phyloP scores from a whole-genome alignment of 2,113 vertebrate species.

The Rhinoderma darwinii region DNA sequence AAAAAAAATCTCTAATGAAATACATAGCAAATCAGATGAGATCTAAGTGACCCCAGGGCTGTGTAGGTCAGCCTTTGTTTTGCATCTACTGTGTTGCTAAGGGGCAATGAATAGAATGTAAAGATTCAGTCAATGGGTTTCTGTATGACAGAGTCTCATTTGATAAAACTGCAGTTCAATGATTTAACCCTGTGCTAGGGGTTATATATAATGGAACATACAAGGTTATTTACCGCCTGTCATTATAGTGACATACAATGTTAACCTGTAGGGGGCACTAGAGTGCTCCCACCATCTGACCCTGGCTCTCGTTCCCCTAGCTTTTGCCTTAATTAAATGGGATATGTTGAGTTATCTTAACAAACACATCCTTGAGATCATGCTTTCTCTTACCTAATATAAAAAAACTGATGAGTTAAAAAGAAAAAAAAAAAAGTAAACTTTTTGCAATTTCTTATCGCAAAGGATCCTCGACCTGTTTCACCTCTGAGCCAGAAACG shows the following conservation, averaged over 20 bases:
- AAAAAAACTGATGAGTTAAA: background rate
- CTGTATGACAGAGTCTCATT: slow-evolving; percentile 9
- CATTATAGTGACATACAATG: background rate
- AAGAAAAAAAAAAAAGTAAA: too few species aligned
- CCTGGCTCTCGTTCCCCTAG: background rate
- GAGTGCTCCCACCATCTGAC: background rate
- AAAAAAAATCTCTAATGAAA: slow-evolving; percentile 36
- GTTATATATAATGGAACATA: background rate
- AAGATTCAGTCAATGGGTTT: slow-evolving; percentile 5
- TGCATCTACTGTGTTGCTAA: slow-evolving; percentile 38
- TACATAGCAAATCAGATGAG: slow-evolving; percentile 18
- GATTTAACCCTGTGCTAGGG: slow-evolving; percentile 2
- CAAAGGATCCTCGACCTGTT: too few species aligned
- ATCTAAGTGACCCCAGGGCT: background rate
- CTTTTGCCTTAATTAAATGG: background rate
- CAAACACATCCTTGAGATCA: background rate
- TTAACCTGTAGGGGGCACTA: background rate
- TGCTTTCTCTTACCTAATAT: background rate
- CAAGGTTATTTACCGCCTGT: background rate
- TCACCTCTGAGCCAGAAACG: too few species aligned
- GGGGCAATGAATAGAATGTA: slow-evolving; percentile 14
- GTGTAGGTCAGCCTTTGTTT: slow-evolving; percentile 14
- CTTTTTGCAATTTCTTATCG: too few species aligned
- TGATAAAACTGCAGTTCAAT: slow-evolving; percentile 10
- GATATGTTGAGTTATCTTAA: background rate